Evolutionary conservation across 2,113 vertebrate species (phyloP), one percentile per base, ranked within the genome.

Genomic region (Stomatorhinus ivindoensis): DNA sequence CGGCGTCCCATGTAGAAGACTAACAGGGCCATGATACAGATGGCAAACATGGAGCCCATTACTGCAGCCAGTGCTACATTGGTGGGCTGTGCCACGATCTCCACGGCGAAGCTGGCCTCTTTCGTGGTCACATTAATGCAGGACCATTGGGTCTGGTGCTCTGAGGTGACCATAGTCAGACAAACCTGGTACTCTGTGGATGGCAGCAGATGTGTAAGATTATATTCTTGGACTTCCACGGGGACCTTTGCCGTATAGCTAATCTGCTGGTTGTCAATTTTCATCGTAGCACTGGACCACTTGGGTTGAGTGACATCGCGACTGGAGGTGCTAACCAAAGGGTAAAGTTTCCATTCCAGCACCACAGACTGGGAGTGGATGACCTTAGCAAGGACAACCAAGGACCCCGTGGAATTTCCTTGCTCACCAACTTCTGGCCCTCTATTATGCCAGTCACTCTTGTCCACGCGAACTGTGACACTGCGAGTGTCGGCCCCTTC

Each of bases 121-220:
- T 95, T 95, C 0, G 96, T 97, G 92, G 96, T 97, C 89, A 97
- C 89, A 44, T 97, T 97, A 87, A 97, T 91, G 85, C 96, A 97
- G 89, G 96, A 95, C 47, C 92, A 91, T 91, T 95, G 95, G 17
- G 92, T 96, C 92, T 94, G 94, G 65, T 89, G 47, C 89, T 90
- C 91, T 0, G 61, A 92, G 87, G 95, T 93, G 21, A 92, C 91
- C 86, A 97, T 93, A 9, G 95, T 96, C 58, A 97, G 94, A 90
- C 96, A 97, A 88, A 97, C 94, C 35, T 93, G 94, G 90, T 97
- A 97, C 89, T 93, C 93, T 0, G 96, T 97, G 35, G 95, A 94
- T 4, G 96, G 96, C 61, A 96, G 93, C 15, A 97, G 95, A 93
- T 97, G 96, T 0, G 96, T 97, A 39, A 97, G 94, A 50, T 97